Percentiles rank a stretch among this genome's conserved stretches.
phyloP scores from a whole-genome alignment of 1,140 invertebrate species.

The Kradibia gibbosae region DNA sequence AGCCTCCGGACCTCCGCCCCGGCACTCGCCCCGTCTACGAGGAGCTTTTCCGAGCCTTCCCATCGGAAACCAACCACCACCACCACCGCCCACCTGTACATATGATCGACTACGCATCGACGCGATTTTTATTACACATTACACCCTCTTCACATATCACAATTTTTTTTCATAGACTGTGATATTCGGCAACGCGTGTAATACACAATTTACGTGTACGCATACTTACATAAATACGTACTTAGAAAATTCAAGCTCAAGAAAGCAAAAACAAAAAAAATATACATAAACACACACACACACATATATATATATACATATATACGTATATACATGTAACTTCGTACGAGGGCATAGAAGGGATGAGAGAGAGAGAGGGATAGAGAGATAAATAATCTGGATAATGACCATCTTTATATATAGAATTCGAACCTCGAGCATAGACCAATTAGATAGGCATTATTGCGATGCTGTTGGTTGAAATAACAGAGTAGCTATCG shows the following conservation, averaged over 20 bases:
- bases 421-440: constrained; percentile 3
- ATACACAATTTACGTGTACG: neutral
- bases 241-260: too few relatives aligned
- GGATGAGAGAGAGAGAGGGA: neutral
- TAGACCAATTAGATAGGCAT: constrained; percentile 42
- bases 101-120: constrained; percentile 52
- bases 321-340: neutral
- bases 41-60: neutral
- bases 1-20: constrained; percentile 46
- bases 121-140: constrained; percentile 54
- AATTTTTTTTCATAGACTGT: constrained; percentile 63
- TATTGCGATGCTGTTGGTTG: neutral
- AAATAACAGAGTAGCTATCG: neutral
- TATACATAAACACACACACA: neutral
- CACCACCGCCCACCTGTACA: constrained; percentile 2
- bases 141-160: constrained; percentile 64
- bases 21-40: neutral
- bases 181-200: constrained; percentile 58
- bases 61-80: neutral
- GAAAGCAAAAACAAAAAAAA: neutral
- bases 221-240: too few relatives aligned
- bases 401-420: neutral
- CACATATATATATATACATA: too few relatives aligned
- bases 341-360: too few relatives aligned
- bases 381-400: too few relatives aligned